Percentiles rank a stretch among this genome's conserved stretches.
These are phyloP conservation scores for Gryllus longicercus DNA, from an alignment of 2,888 invertebrate species.

Conservation along the genomic window DNA sequence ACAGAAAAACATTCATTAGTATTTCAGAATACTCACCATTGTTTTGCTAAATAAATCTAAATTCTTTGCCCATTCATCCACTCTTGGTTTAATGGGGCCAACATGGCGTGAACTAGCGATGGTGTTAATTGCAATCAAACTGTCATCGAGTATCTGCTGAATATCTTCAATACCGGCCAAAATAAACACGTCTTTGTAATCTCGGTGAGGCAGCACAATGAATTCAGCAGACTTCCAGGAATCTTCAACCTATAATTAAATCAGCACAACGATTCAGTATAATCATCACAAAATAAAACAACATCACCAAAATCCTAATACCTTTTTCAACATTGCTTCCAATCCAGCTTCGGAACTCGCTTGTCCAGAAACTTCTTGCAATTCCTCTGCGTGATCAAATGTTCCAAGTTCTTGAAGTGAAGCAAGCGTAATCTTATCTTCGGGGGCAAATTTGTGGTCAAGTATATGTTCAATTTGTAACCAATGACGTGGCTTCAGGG, in stretches of 20 bases:
- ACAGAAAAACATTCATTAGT: not conserved
- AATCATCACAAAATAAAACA: conserved; percentile 19
- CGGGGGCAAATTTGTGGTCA: conserved; percentile 68
- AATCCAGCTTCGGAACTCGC: conserved; percentile 85
- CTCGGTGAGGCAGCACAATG: conserved; percentile 71
- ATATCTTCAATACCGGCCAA: conserved; percentile 82
- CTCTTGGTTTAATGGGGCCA: conserved; percentile 75
- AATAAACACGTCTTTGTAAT: conserved; percentile 77
- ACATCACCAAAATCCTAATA: conserved; percentile 40
- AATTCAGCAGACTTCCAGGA: conserved; percentile 80
- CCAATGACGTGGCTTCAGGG: conserved; percentile 79
- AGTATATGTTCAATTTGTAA: conserved; percentile 72
- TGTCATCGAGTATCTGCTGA: conserved; percentile 77
- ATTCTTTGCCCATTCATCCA: conserved; percentile 76
- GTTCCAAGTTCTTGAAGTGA: conserved; percentile 69
- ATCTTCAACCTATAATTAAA: conserved; percentile 67
- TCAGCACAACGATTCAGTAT: not conserved
- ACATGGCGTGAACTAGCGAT: conserved; percentile 83
- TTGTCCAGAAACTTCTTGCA: conserved; percentile 82
- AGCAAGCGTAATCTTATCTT: conserved; percentile 62
- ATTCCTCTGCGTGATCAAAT: conserved; percentile 66
- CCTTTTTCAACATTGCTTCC: conserved; percentile 74
- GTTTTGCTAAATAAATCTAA: conserved; percentile 77
- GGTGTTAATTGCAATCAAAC: conserved; percentile 80
- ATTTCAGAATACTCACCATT: conserved; percentile 57